These are phyloP conservation scores for Protaetia brevitarsis DNA, from an alignment of 1,140 invertebrate genomes.

Conservation along the genomic window DNA sequence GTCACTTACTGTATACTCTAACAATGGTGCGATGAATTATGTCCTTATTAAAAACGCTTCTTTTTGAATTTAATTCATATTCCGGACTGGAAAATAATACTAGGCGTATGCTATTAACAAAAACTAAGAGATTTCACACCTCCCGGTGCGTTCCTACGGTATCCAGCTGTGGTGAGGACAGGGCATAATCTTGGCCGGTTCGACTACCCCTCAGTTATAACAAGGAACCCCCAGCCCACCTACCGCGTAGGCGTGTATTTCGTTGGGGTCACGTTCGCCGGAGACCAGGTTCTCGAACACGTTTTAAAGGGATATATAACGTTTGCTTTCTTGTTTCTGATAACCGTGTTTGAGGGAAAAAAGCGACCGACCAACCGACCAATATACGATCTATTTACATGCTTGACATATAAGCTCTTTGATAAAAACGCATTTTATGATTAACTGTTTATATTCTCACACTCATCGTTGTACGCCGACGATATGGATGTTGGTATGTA, in stretches of 20 bases:
- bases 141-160: slow-evolving; percentile 26
- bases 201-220: slow-evolving; percentile 3
- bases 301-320: background rate
- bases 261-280: background rate
- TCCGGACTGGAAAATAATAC: background rate
- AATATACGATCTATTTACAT: background rate
- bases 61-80: slow-evolving; percentile 18
- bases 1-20: too few relatives aligned
- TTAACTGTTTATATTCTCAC: slow-evolving; percentile 11
- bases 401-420: background rate
- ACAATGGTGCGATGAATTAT: background rate
- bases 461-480: background rate
- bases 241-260: slow-evolving; percentile 6
- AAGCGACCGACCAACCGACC: background rate
- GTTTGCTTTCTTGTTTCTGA: slow-evolving; percentile 9
- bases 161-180: slow-evolving; percentile 30
- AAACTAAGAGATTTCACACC: slow-evolving; percentile 28
- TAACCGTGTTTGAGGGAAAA: background rate
- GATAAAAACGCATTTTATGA: background rate
- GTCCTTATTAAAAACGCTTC: slow-evolving; percentile 16
- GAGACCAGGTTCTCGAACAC: background rate
- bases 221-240: slow-evolving; percentile 6
- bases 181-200: slow-evolving; percentile 19
- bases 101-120: slow-evolving; percentile 5
- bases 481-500: background rate